Evolutionary conservation across 2,888 invertebrate genomes (phyloP).

Genomic region (Nephrotoma guestfalica): DNA sequence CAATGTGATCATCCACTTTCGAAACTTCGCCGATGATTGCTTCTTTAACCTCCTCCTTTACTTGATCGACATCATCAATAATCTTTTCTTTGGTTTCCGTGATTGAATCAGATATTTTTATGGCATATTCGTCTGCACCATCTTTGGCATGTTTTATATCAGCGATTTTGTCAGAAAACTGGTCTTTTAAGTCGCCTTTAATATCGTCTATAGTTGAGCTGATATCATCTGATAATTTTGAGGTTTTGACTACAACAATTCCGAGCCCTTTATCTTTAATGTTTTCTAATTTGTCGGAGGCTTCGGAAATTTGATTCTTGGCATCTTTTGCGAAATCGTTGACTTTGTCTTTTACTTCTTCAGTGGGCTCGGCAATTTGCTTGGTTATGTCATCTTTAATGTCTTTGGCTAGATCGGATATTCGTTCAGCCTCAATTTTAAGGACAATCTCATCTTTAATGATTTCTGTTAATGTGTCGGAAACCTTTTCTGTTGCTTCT

Average conservation of each 20-base stretch:
- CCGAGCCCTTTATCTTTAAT: constrained; percentile 7
- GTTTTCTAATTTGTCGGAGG: constrained; percentile 7
- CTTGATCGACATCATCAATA: not conserved
- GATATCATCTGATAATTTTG: constrained; percentile 10
- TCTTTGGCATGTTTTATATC: not conserved
- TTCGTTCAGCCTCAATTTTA: constrained; percentile 20
- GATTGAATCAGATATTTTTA: constrained; percentile 1
- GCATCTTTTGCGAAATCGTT: not conserved
- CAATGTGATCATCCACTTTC: constrained; percentile 2
- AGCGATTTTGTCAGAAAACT: not conserved
- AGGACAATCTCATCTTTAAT: constrained; percentile 5
- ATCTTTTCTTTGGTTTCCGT: not conserved
- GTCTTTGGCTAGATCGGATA: constrained; percentile 8
- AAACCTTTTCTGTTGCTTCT: not conserved
- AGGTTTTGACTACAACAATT: constrained; percentile 7
- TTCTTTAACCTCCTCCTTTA: not conserved
- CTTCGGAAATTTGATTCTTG: constrained; percentile 8
- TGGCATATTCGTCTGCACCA: not conserved
- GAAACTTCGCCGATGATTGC: not conserved
- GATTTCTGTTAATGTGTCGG: not conserved
- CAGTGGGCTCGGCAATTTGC: not conserved
- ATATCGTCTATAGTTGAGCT: constrained; percentile 8
- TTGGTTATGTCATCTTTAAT: not conserved
- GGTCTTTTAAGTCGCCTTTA: constrained; percentile 6
- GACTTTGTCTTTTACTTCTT: not conserved